Conservation (phyloP, 2,797 vertebrate species). For the Alosa sapidissima region DNA sequence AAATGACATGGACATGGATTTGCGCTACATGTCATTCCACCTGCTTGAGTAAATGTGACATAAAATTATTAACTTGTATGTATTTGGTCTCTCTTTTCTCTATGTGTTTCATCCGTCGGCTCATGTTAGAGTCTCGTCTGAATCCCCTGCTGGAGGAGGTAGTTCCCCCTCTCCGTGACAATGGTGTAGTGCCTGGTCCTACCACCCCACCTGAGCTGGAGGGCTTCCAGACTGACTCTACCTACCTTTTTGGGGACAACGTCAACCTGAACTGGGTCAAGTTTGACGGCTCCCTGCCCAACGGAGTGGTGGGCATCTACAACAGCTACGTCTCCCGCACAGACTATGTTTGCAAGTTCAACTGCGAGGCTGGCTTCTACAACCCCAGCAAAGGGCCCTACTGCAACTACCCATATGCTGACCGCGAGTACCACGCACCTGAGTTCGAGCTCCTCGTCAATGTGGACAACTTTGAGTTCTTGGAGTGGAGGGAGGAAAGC, state of each 20-base stretch:
- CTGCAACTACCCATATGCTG: conserved; percentile 72
- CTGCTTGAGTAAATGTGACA: not conserved
- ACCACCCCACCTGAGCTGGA: conserved; percentile 55
- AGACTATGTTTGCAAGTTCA: conserved; percentile 73
- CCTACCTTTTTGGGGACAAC: conserved; percentile 66
- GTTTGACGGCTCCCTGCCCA: conserved; percentile 64
- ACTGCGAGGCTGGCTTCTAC: conserved; percentile 74
- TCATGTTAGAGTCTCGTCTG: conserved; percentile 56
- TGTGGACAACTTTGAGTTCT: conserved; percentile 72
- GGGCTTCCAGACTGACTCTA: conserved; percentile 43
- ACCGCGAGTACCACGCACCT: conserved; percentile 64
- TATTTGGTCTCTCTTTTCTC: not conserved
- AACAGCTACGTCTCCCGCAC: conserved; percentile 68
- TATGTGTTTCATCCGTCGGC: conserved; percentile 20
- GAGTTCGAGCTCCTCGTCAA: conserved; percentile 74
- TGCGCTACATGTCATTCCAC: not conserved
- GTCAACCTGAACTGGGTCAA: conserved; percentile 72
- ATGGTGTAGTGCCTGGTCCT: conserved; percentile 27
- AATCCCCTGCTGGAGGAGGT: conserved; percentile 62
- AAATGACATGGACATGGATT: not conserved
- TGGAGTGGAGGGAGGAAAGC: conserved; percentile 70
- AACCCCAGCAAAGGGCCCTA: conserved; percentile 68
- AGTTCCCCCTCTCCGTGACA: conserved; percentile 52
- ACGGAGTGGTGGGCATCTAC: conserved; percentile 67
- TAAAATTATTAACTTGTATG: not conserved